Evolutionary conservation across 2,888 invertebrate species (phyloP), one percentile per base, ranked within the genome.

Genomic region (Trissoscelio sp.): DNA sequence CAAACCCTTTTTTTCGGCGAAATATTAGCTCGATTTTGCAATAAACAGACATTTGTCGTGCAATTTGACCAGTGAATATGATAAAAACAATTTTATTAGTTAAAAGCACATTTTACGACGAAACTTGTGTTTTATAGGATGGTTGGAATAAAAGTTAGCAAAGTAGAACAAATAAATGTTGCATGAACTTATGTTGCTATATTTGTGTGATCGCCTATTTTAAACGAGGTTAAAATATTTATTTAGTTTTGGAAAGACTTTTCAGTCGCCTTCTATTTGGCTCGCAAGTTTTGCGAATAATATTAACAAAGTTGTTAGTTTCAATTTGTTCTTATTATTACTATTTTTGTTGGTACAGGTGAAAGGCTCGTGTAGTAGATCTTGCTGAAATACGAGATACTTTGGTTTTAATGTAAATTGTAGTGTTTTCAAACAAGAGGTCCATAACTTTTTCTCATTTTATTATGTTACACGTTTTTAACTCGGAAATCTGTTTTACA

Each of bases 141-240:
- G 12, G 28, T 2, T 2, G 46, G 24, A 34, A 64, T 64, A 48
- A 37, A 48, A 64, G 34, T 64, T 48, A 12, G 48, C 18, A 48
- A 64, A 64, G 64, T 64, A 14, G 64, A 64, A 64, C 48, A 20
- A 37, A 64, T 48, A 64, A 48, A 64, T 48, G 48, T 37, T 64
- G 48, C 48, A 22, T 48, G 31, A 48, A 64, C 48, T 22, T 34
- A 28, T 37, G 28, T 64, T 31, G 16, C 12, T 37, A 42, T 12
- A 28, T 57, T 57, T 31, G 39, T 46, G 39, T 34, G 11, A 34
- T 34, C 34, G 1, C 11, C 3, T 34, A 2, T 42, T 42, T 16
- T 42, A 42, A 42, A 42, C 12, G 2, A 14, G 34, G 7, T n/a
- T 1, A 7, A 1, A 31, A 31, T 31, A 31, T 31, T 31, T 31